These are phyloP conservation scores for Luscinia megarhynchos DNA, from an alignment of 2,797 vertebrate species.

Conservation along the genomic window DNA sequence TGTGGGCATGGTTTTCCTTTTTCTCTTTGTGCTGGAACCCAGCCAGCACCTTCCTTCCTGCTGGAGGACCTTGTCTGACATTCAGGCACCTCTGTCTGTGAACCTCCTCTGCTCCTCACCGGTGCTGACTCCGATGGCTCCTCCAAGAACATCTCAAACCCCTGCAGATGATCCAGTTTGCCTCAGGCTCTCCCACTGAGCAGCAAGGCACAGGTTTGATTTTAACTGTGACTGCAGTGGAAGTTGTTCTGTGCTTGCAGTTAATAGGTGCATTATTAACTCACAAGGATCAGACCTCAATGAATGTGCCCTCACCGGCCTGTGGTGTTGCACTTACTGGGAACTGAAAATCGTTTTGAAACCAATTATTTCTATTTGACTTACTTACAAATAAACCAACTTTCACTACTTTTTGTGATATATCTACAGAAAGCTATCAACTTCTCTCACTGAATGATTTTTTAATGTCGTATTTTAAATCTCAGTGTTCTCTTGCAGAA, in stretches of 20 bases:
- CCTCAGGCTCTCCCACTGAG: not conserved
- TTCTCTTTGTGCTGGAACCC: not conserved
- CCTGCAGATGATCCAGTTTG: not conserved
- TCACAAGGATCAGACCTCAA: not conserved
- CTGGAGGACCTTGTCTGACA: not conserved
- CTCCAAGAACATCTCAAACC: not conserved
- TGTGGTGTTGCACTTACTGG: not conserved
- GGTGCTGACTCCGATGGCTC: fast-evolving
- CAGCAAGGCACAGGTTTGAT: not conserved
- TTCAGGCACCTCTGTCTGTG: fast-evolving
- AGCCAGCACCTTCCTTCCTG: not conserved
- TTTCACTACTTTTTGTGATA: not conserved
- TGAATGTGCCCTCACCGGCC: not conserved
- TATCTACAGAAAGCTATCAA: not conserved
- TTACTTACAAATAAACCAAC: not conserved
- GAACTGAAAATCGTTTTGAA: not conserved
- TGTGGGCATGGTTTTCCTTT: not conserved
- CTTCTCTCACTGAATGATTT: not conserved
- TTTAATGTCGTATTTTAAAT: not conserved
- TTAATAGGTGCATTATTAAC: constrained; percentile 52
- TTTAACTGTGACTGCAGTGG: not conserved
- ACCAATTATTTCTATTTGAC: not conserved
- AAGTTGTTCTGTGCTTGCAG: not conserved
- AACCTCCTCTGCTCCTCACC: not conserved
- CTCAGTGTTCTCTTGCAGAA: not conserved